phyloP scores from a whole-genome alignment of 2,113 vertebrate genomes.

The Lates calcarifer region DNA sequence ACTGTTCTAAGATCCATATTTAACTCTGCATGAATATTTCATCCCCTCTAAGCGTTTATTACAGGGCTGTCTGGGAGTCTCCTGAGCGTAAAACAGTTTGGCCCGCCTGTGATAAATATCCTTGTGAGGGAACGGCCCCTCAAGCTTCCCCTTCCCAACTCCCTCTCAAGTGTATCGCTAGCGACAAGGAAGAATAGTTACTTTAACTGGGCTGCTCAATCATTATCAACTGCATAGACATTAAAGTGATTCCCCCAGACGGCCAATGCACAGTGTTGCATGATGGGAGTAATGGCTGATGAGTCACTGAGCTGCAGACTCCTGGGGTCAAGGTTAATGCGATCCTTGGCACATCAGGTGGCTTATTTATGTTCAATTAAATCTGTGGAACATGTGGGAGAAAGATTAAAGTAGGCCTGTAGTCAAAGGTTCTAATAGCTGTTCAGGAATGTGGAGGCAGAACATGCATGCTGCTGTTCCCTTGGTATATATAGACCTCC shows the following conservation, averaged over 20 bases:
- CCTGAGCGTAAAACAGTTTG: constrained; percentile 68
- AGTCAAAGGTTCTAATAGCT: constrained; percentile 64
- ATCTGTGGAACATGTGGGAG: constrained; percentile 63
- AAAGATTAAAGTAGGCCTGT: constrained; percentile 60
- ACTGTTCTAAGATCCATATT: constrained; percentile 80
- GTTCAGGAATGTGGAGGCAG: constrained; percentile 20
- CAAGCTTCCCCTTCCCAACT: constrained; percentile 57
- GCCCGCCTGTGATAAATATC: constrained; percentile 77
- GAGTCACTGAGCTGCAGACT: constrained; percentile 61
- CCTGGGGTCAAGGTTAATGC: constrained; percentile 73
- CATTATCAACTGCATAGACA: constrained; percentile 37
- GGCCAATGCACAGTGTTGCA: constrained; percentile 42
- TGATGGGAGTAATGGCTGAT: constrained; percentile 61
- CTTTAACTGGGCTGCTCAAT: constrained; percentile 58
- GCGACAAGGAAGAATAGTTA: constrained; percentile 54
- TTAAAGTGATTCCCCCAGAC: constrained; percentile 59
- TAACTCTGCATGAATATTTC: constrained; percentile 84
- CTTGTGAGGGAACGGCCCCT: constrained; percentile 49
- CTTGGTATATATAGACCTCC: constrained; percentile 15
- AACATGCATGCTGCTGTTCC: background rate
- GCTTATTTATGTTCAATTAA: constrained; percentile 75
- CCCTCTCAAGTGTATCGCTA: constrained; percentile 20
- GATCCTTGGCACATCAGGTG: constrained; percentile 37
- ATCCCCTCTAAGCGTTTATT: constrained; percentile 80
- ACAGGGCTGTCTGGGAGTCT: constrained; percentile 71